These are phyloP conservation scores for Drosophila anomalata DNA, from an alignment of 2,888 invertebrate genomes.

Conservation along the genomic window DNA sequence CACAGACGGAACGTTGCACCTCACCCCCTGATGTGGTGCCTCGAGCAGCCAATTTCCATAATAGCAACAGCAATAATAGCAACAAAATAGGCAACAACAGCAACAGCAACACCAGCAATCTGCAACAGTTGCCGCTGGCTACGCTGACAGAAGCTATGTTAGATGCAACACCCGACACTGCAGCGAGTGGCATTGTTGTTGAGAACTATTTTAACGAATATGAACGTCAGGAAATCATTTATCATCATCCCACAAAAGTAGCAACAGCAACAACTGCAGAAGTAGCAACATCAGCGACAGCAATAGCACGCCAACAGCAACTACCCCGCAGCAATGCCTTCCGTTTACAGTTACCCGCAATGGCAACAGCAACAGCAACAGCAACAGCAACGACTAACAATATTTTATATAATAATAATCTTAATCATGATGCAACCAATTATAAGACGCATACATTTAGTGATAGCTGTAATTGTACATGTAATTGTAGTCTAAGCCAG, in stretches of 20 bases:
- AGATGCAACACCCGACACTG: conserved; percentile 31
- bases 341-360: conserved; percentile 70
- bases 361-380: conserved; percentile 52
- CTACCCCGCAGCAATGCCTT: conserved; percentile 64
- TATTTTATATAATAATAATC: conserved; percentile 69
- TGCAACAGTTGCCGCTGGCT: conserved; percentile 29
- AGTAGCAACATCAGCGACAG: conserved; percentile 31
- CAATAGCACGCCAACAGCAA: conserved; percentile 43
- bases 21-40: conserved; percentile 83
- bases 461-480: conserved; percentile 77
- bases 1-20: conserved; percentile 77
- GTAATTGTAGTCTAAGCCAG: conserved; percentile 71
- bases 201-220: conserved; percentile 83
- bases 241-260: conserved; percentile 72
- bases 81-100: conserved; percentile 30
- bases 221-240: conserved; percentile 83
- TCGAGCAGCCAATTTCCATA: conserved; percentile 78
- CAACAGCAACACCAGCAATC: conserved; percentile 51
- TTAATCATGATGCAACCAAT: conserved; percentile 66
- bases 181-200: conserved; percentile 77
- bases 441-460: conserved; percentile 77
- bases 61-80: conserved; percentile 49
- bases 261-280: conserved; percentile 43
- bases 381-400: conserved; percentile 66
- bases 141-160: conserved; percentile 40